Evolutionary conservation across 2,797 vertebrate species (phyloP).

Genomic region (Buphagus erythrorhynchus): DNA sequence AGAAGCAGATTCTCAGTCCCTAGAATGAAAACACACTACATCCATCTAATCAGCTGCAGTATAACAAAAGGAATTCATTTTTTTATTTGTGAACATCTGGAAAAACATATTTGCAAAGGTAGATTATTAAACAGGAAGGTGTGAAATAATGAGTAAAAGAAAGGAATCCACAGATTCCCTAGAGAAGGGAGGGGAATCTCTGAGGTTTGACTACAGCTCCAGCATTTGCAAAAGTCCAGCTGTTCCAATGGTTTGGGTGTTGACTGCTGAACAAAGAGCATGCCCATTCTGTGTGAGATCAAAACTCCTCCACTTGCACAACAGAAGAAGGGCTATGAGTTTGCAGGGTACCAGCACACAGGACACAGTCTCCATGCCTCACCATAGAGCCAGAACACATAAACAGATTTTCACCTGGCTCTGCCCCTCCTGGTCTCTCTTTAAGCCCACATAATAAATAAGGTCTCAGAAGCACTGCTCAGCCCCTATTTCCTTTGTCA

Average conservation of each 20-base stretch:
- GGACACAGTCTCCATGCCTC: neutral
- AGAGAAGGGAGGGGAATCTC: constrained; percentile 16
- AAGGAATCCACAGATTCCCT: neutral
- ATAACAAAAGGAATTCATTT: neutral
- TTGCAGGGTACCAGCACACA: neutral
- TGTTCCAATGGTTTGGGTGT: neutral
- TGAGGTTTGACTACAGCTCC: neutral
- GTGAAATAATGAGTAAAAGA: constrained; percentile 35
- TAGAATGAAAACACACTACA: neutral
- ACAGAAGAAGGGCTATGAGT: neutral
- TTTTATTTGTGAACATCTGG: neutral
- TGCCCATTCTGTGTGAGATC: neutral
- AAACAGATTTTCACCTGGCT: neutral
- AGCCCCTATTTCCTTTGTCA: neutral
- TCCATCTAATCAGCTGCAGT: neutral
- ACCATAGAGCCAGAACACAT: neutral
- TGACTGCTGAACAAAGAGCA: neutral
- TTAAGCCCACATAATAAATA: neutral
- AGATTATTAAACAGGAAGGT: constrained; percentile 1
- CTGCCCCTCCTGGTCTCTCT: neutral
- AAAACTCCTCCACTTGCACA: neutral
- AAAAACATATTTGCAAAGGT: constrained; percentile 9
- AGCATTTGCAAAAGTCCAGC: neutral
- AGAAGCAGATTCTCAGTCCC: neutral
- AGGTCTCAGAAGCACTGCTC: neutral